Evolutionary conservation across 2,113 vertebrate species (phyloP), one percentile per base, ranked within the genome.

Genomic region (Damaliscus lunatus): DNA sequence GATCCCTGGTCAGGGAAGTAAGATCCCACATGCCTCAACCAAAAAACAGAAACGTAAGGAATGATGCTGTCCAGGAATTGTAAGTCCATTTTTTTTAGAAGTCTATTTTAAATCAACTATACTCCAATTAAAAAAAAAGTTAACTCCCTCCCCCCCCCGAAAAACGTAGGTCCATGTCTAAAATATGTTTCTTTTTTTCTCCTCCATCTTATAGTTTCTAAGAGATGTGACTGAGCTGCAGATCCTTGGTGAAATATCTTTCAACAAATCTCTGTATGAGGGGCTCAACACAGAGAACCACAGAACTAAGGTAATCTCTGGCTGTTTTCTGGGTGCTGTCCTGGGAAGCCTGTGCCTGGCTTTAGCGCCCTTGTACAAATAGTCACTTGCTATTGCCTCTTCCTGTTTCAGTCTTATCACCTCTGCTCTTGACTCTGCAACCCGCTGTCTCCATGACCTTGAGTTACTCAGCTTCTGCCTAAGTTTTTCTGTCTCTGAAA

Each of bases 201-300:
- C 46, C 15, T 2, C 14, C 46, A 11, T 11, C 7, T 80, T 16
- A 0, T 4, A 98, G 98, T 59, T 98, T 62, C 88, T 97, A 11
- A 95, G 95, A 97, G 90, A 94, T 10, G 8, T 87, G 46, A 88
- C 90, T 15, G 96, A 85, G 52, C 92, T 98, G 62, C 53, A 94
- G 55, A 83, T 98, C 43, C 78, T 92, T 90, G 98, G 97, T 7
- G 97, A 98, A 97, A 97, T 98, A 55, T 46, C 88, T 55, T 98
- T 96, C 82, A 4, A 98, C 96, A 89, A 48, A 60, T 36, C 85
- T 0, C 71, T 98, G 0, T 97, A 77, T 9, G 67, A 93, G 88
- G 92, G 93, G 8, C 88, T 98, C 94, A 84, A 89, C 5, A 52
- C 83, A 48, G 97, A 96, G 91, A 96, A 86, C 55, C 88, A 96